Percentiles rank a stretch among this genome's conserved stretches.
phyloP scores from a whole-genome alignment of 2,113 vertebrate genomes.

The Alethe diademata region DNA sequence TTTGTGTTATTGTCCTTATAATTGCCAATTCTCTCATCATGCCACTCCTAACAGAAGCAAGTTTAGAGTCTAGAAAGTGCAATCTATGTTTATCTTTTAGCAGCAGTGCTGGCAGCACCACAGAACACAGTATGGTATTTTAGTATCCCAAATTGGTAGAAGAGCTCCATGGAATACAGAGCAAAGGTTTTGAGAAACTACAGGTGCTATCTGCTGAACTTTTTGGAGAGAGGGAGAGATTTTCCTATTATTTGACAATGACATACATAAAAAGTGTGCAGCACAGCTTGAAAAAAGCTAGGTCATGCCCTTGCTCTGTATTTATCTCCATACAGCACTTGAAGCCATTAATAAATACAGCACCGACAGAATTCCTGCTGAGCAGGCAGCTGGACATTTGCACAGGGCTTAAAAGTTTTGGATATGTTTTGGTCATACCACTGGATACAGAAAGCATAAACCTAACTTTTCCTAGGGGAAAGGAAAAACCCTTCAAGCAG shows the following conservation, averaged over 20 bases:
- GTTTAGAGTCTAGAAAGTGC: neutral
- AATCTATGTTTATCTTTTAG: neutral
- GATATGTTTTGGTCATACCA: neutral
- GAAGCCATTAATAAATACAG: conserved; percentile 22
- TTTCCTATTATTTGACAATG: conserved; percentile 18
- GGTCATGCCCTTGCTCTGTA: neutral
- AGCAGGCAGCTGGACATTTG: conserved; percentile 27
- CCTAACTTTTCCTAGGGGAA: neutral
- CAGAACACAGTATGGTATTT: neutral
- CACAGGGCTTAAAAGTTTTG: neutral
- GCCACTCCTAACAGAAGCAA: neutral
- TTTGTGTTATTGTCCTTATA: neutral
- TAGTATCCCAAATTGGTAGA: neutral
- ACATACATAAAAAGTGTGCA: conserved; percentile 28
- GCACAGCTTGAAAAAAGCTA: conserved; percentile 1
- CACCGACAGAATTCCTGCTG: neutral
- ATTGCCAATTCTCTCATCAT: neutral
- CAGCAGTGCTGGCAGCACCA: neutral
- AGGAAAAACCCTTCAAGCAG: neutral
- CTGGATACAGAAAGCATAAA: neutral
- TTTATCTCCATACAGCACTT: neutral
- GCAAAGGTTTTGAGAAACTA: neutral
- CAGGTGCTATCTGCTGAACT: neutral
- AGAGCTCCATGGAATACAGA: neutral
- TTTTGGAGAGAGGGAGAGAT: neutral